These are phyloP conservation scores for Himalopsyche japonica DNA, from an alignment of 2,888 invertebrate genomes.

Conservation along the genomic window DNA sequence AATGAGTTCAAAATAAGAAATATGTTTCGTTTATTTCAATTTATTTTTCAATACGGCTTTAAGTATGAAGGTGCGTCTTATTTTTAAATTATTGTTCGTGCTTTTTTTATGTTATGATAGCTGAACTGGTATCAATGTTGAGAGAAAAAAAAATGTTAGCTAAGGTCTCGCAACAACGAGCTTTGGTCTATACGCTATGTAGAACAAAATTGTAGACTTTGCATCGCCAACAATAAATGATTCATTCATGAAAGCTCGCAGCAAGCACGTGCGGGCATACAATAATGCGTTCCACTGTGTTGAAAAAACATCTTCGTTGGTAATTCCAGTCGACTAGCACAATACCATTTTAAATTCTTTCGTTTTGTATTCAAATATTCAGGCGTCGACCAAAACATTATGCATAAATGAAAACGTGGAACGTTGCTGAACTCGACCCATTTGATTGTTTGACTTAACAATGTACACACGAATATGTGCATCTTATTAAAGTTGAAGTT, in stretches of 20 bases:
- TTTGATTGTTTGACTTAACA: neutral
- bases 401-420: neutral
- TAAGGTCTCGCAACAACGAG: no score
- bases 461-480: neutral
- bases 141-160: no score
- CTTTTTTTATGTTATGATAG: no score
- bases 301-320: neutral
- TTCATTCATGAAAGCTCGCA: neutral
- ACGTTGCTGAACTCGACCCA: neutral
- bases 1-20: no score
- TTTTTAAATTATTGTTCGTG: no score
- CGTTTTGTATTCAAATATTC: neutral
- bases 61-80: no score
- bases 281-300: neutral
- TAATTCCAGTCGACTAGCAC: neutral
- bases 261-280: neutral
- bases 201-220: neutral
- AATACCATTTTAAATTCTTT: neutral
- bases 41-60: no score
- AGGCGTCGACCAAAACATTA: neutral
- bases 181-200: neutral
- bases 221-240: neutral
- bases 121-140: no score
- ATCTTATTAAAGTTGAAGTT: no score
- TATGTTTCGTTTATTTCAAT: no score